phyloP scores from a whole-genome alignment of 2,113 vertebrate species.

The Planiliza haematocheilus region DNA sequence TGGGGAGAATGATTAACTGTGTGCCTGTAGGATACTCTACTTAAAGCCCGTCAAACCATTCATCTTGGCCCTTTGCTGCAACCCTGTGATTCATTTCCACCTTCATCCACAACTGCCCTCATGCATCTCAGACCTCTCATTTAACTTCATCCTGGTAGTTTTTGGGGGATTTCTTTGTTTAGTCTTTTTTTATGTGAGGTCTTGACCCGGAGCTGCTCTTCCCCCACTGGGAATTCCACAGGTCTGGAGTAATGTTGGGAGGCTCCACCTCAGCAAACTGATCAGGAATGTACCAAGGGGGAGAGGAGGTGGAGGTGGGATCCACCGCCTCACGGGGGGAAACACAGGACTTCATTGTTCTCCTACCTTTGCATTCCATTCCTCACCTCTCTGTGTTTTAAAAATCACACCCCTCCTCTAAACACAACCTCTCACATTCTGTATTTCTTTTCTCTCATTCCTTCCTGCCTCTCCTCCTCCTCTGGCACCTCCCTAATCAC shows the following conservation, averaged over 20 bases:
- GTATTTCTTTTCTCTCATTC: slow-evolving; percentile 58
- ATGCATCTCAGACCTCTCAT: slow-evolving; percentile 49
- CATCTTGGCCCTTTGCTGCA: slow-evolving; percentile 50
- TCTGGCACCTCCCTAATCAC: slow-evolving; percentile 37
- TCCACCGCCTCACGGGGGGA: slow-evolving; percentile 48
- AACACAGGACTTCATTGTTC: slow-evolving; percentile 85
- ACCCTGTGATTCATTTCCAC: slow-evolving; percentile 65
- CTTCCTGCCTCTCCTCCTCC: slow-evolving; percentile 21
- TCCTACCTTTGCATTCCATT: slow-evolving; percentile 82
- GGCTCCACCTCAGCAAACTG: slow-evolving; percentile 80
- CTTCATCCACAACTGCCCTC: slow-evolving; percentile 55
- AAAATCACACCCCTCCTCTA: slow-evolving; percentile 67
- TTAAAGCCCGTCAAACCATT: slow-evolving; percentile 46
- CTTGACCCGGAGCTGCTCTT: slow-evolving; percentile 67
- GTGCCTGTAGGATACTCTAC: slow-evolving; percentile 55
- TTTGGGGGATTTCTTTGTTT: slow-evolving; percentile 48
- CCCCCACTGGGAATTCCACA: slow-evolving; percentile 81
- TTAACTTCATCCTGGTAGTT: slow-evolving; percentile 54
- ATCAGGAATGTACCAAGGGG: slow-evolving; percentile 79
- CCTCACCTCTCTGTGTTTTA: slow-evolving; percentile 73
- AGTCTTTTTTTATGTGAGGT: slow-evolving; percentile 61
- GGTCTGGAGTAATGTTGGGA: slow-evolving; percentile 81
- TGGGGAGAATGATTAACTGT: slow-evolving; percentile 65
- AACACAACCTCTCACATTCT: slow-evolving; percentile 59
- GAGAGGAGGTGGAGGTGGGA: slow-evolving; percentile 60